Conservation (phyloP, 2,113 vertebrate genomes). For the Pelmatolapia mariae region DNA sequence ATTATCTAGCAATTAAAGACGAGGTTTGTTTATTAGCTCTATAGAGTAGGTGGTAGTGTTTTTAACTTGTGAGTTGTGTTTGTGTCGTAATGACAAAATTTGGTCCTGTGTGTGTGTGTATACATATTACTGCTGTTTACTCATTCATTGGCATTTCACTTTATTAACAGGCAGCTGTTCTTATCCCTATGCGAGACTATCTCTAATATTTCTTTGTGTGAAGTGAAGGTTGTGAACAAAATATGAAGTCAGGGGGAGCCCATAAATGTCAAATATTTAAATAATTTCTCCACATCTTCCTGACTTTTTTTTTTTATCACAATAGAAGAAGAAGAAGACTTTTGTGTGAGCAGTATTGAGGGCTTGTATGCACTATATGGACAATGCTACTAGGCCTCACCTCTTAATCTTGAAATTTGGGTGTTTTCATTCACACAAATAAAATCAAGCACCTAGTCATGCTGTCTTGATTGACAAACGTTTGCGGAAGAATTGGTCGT, state of each 20-base stretch:
- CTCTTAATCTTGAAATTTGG: background rate
- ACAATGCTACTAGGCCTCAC: background rate
- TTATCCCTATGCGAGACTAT: background rate
- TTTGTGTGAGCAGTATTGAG: background rate
- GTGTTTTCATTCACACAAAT: background rate
- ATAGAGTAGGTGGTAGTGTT: background rate
- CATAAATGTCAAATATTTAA: background rate
- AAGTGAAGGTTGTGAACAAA: background rate
- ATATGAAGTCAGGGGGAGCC: background rate
- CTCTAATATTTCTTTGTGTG: background rate
- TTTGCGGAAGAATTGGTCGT: background rate
- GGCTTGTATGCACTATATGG: background rate
- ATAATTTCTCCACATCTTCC: background rate
- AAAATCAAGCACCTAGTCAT: background rate
- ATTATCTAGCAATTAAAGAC: background rate
- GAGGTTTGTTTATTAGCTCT: background rate
- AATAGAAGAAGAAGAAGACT: background rate
- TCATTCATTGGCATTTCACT: background rate
- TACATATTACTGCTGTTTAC: background rate
- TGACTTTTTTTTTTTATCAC: background rate
- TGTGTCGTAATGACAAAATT: background rate
- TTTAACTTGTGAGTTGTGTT: background rate
- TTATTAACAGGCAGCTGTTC: background rate
- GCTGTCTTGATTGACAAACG: background rate
- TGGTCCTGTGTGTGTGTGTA: background rate